Evolutionary conservation across 2,113 vertebrate genomes (phyloP).

Genomic region (Passer domesticus): DNA sequence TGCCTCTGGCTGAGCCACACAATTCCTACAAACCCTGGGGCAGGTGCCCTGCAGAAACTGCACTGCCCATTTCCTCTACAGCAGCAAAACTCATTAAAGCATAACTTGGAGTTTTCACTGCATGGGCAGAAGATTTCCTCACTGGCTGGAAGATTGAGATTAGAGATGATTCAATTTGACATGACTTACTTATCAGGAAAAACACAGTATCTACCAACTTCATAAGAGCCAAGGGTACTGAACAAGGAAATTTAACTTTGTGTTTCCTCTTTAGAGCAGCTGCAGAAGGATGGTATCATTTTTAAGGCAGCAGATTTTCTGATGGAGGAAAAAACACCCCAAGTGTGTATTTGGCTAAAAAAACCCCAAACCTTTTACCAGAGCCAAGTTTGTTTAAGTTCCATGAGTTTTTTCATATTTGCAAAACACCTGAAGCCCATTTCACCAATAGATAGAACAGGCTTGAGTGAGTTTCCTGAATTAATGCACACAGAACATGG

Average conservation of each 20-base stretch:
- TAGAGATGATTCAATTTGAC: not conserved
- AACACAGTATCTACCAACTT: not conserved
- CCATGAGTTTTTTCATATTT: not conserved
- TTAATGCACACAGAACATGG: not conserved
- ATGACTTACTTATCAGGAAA: not conserved
- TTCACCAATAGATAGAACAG: not conserved
- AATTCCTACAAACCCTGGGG: rapidly evolving
- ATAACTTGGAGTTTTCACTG: not conserved
- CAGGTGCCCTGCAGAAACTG: not conserved
- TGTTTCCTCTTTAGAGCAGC: not conserved
- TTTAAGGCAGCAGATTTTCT: not conserved
- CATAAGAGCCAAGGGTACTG: not conserved
- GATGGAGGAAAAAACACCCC: not conserved
- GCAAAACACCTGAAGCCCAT: not conserved
- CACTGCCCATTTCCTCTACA: rapidly evolving
- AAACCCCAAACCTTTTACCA: not conserved
- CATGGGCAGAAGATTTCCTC: not conserved
- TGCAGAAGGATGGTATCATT: not conserved
- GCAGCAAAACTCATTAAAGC: not conserved
- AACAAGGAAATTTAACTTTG: not conserved
- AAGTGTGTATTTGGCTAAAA: not conserved
- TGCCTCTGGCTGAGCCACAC: not conserved
- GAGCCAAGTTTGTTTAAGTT: not conserved
- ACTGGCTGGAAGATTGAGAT: not conserved
- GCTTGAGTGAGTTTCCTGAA: not conserved